A percentile compares a stretch with the other conserved stretches of the same genome.
Evolutionary conservation across 2,113 vertebrate genomes (phyloP).

Genomic region (Piprites chloris): DNA sequence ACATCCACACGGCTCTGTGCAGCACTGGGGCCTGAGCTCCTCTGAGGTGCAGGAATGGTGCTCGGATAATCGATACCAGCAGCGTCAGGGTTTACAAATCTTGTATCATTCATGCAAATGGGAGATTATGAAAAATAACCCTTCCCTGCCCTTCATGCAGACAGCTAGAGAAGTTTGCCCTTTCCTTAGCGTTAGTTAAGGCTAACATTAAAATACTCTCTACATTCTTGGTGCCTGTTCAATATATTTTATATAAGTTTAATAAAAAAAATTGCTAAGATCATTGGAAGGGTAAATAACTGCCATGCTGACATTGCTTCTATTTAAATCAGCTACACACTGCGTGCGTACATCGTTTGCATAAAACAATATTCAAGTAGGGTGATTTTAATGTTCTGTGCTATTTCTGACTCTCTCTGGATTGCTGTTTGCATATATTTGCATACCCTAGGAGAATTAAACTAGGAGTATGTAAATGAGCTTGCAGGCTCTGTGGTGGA

Average conservation of each 20-base stretch:
- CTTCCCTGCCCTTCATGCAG: constrained; percentile 9
- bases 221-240: constrained; percentile 10
- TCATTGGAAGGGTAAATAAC: constrained; percentile 73
- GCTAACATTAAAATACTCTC: constrained; percentile 41
- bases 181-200: constrained; percentile 54
- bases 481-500: constrained; percentile 73
- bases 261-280: constrained; percentile 65
- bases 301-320: constrained; percentile 72
- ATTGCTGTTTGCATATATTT: constrained; percentile 99
- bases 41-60: background rate
- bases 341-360: constrained; percentile 79
- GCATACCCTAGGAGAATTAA: constrained; percentile 99
- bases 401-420: constrained; percentile 99
- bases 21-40: background rate
- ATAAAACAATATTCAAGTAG: constrained; percentile 88
- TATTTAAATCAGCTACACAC: constrained; percentile 79
- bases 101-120: background rate
- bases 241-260: constrained; percentile 60
- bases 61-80: background rate
- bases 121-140: background rate
- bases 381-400: constrained; percentile 94
- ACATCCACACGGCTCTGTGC: rapidly evolving
- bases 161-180: constrained; percentile 22
- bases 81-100: background rate
- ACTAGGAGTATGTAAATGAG: constrained; percentile 96